Evolutionary conservation across 2,113 vertebrate genomes (phyloP).

Genomic region (Salvelinus sp.): DNA sequence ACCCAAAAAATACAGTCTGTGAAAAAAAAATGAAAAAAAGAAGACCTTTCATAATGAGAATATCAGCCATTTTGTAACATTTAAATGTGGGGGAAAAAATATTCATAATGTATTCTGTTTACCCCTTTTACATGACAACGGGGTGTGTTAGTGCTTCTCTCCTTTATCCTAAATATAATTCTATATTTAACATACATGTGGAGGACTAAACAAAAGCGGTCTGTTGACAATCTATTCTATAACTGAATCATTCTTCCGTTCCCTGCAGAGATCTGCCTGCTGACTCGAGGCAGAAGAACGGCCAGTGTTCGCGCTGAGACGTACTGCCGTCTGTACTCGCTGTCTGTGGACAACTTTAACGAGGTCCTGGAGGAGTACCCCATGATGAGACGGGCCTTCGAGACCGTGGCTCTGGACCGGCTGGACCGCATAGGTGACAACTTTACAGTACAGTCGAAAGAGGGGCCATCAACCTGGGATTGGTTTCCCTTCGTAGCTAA

Average conservation of each 20-base stretch:
- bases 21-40: no score
- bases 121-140: no score
- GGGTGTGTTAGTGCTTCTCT: no score
- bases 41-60: no score
- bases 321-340: slow-evolving; percentile 95
- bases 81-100: no score
- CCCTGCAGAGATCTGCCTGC: slow-evolving; percentile 89
- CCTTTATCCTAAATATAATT: no score
- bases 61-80: no score
- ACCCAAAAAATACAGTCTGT: no score
- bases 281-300: slow-evolving; percentile 91
- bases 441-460: background rate
- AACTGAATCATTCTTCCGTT: background rate
- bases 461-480: background rate
- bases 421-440: slow-evolving; percentile 93
- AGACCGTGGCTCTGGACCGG: slow-evolving; percentile 92
- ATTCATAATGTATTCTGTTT: no score
- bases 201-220: no score
- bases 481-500: background rate
- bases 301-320: slow-evolving; percentile 93
- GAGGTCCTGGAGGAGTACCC: slow-evolving; percentile 97
- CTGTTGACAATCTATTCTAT: no score
- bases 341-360: slow-evolving; percentile 96
- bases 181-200: no score
- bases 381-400: slow-evolving; percentile 96